phyloP scores from a whole-genome alignment of 2,113 vertebrate genomes.

The Cervus canadensis region DNA sequence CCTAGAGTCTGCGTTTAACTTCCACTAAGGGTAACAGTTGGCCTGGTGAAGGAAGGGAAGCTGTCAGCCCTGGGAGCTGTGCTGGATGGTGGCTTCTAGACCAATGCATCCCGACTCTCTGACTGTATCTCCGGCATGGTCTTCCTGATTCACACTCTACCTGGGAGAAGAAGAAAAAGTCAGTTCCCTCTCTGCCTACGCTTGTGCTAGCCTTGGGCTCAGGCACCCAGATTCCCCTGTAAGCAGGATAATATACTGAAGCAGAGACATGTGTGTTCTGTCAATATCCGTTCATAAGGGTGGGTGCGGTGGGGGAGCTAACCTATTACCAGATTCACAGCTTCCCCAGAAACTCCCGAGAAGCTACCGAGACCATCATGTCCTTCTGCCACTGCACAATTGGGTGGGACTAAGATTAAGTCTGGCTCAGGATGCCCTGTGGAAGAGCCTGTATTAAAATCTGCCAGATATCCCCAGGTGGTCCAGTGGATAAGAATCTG shows the following conservation, averaged over 20 bases:
- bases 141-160: not conserved
- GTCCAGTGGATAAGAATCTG: not conserved
- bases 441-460: not conserved
- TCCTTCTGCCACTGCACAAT: not conserved
- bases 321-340: not conserved
- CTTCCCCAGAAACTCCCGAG: not conserved
- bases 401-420: not conserved
- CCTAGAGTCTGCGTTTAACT: not conserved
- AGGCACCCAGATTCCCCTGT: not conserved
- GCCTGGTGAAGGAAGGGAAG: not conserved
- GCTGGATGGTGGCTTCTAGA: not conserved
- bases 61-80: too few species aligned
- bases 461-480: not conserved
- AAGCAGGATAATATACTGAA: not conserved
- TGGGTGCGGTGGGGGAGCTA: not conserved
- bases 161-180: not conserved
- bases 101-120: too few species aligned
- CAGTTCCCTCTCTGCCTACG: not conserved
- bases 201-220: not conserved
- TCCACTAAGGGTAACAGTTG: accelerated
- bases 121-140: accelerated
- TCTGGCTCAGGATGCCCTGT: not conserved
- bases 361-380: not conserved
- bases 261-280: not conserved
- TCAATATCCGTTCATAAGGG: not conserved